Evolutionary conservation across 2,888 invertebrate species (phyloP).

Genomic region (Mamestra brassicae): DNA sequence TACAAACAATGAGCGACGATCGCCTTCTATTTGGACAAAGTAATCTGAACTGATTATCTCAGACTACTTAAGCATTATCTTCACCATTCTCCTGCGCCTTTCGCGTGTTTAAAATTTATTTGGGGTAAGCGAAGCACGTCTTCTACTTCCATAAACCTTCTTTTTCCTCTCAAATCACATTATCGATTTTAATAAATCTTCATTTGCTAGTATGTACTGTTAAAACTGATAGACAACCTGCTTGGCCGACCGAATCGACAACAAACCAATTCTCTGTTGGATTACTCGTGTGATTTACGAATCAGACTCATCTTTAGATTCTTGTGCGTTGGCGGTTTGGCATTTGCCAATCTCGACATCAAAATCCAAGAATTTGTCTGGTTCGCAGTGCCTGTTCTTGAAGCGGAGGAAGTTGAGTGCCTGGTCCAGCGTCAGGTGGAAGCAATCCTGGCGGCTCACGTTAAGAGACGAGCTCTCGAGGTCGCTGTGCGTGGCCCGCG

Average conservation of each 20-base stretch:
- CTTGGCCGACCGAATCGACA: neutral
- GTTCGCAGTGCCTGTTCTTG: constrained; percentile 79
- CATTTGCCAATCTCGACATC: constrained; percentile 73
- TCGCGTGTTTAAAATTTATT: neutral
- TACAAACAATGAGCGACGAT: neutral
- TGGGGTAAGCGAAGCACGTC: neutral
- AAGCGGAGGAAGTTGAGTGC: constrained; percentile 82
- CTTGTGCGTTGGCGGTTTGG: constrained; percentile 54
- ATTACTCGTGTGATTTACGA: constrained; percentile 57
- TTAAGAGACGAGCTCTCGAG: constrained; percentile 81
- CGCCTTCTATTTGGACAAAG: neutral
- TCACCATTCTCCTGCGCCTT: neutral
- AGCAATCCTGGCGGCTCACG: constrained; percentile 84
- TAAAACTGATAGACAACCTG: neutral
- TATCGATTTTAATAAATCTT: neutral
- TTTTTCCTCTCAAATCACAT: neutral
- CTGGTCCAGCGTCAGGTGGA: constrained; percentile 84
- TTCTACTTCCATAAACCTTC: neutral
- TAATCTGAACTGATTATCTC: neutral
- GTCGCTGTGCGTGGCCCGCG: constrained; percentile 84
- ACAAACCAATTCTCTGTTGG: constrained; percentile 9
- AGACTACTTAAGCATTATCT: too few species aligned
- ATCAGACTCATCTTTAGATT: constrained; percentile 69
- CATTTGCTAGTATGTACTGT: neutral
- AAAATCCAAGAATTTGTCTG: constrained; percentile 78